These are phyloP conservation scores for Troilus luridus DNA, from an alignment of 2,888 invertebrate species.

Conservation along the genomic window DNA sequence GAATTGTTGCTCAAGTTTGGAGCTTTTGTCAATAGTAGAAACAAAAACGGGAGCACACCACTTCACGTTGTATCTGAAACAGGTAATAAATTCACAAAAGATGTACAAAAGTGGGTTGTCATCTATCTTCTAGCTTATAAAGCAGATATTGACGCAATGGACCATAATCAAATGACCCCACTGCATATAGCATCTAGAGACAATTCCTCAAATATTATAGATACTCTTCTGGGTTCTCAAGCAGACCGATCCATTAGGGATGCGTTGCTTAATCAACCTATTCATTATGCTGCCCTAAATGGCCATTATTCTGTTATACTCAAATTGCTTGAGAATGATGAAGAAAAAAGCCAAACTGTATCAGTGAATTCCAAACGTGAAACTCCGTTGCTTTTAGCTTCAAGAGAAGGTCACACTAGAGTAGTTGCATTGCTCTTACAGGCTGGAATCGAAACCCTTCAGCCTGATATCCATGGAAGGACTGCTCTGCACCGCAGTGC, in stretches of 20 bases:
- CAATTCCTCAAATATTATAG: background rate
- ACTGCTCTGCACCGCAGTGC: background rate
- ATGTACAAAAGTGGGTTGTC: background rate
- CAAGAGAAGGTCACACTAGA: background rate
- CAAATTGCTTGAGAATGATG: background rate
- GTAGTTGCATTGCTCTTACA: background rate
- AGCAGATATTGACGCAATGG: background rate
- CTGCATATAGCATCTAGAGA: background rate
- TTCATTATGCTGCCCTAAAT: background rate
- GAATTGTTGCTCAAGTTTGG: background rate
- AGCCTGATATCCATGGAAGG: background rate
- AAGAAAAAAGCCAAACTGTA: background rate
- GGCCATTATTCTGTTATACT: background rate
- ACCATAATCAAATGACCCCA: background rate
- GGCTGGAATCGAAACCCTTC: background rate
- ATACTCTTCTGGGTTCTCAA: fast-evolving
- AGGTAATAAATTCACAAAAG: background rate
- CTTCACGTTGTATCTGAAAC: background rate
- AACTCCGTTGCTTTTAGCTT: background rate
- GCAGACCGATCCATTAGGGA: background rate
- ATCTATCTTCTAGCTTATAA: background rate
- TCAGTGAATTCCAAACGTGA: background rate
- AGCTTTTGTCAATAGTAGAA: background rate
- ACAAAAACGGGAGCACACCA: background rate
- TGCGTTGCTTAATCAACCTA: background rate